These are phyloP conservation scores for Thelaira solivaga DNA, from an alignment of 2,888 invertebrate species.

Conservation along the genomic window DNA sequence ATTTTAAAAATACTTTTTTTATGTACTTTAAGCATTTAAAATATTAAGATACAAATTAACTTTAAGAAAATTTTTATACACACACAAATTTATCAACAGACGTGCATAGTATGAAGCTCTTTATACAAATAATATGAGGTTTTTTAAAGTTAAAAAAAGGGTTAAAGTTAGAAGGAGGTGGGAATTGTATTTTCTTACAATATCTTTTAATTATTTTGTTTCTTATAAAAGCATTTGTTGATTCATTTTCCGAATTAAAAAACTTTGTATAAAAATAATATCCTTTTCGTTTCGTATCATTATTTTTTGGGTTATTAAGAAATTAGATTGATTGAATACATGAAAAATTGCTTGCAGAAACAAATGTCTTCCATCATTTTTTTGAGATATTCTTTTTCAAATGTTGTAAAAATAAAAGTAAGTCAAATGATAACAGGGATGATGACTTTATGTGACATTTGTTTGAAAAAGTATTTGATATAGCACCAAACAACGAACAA, in stretches of 20 bases:
- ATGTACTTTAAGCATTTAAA: too few species aligned
- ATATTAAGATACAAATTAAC: too few species aligned
- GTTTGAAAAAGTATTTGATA: conserved; percentile 59
- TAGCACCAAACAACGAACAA: conserved; percentile 12
- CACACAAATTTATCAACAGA: too few species aligned
- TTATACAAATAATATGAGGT: too few species aligned
- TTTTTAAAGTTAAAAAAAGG: conserved; percentile 62
- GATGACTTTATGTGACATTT: conserved; percentile 62
- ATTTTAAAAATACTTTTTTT: too few species aligned
- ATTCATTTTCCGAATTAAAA: conserved; percentile 41
- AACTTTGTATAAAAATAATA: conserved; percentile 10
- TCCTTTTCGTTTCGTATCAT: conserved; percentile 3
- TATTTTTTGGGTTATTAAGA: conserved; percentile 10
- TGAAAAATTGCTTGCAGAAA: conserved; percentile 40
- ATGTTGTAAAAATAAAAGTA: not conserved
- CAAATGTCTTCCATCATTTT: conserved; percentile 55
- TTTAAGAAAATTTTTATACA: too few species aligned
- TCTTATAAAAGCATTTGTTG: conserved; percentile 48
- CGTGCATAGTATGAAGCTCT: too few species aligned
- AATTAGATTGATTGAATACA: conserved; percentile 44
- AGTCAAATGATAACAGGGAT: conserved; percentile 3
- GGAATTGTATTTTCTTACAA: too few species aligned
- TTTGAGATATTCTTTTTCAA: conserved; percentile 22
- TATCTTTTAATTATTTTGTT: conserved; percentile 38
- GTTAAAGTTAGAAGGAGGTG: too few species aligned